phyloP scores from a whole-genome alignment of 2,888 invertebrate genomes.

The Monopis laevigella region DNA sequence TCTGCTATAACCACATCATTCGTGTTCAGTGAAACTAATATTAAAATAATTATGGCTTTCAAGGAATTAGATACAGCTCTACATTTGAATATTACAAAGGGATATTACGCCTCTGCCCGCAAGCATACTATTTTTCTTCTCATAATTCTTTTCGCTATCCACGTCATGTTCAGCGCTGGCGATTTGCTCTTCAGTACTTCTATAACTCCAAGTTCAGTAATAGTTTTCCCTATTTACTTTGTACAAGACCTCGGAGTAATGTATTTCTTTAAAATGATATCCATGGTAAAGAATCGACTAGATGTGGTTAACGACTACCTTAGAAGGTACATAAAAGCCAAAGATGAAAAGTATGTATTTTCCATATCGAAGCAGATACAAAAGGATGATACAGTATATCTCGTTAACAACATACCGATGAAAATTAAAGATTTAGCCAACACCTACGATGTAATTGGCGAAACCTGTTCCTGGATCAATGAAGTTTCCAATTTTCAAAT shows the following conservation, averaged over 20 bases:
- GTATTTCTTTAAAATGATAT: conserved; percentile 11
- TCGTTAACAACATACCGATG: conserved; percentile 6
- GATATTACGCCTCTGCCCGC: conserved; percentile 10
- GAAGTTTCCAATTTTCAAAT: conserved; percentile 17
- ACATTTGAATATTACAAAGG: neutral
- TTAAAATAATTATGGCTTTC: conserved; percentile 12
- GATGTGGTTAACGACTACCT: conserved; percentile 10
- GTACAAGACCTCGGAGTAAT: conserved; percentile 11
- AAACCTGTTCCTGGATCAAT: conserved; percentile 16
- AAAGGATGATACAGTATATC: conserved; percentile 8
- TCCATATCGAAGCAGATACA: conserved; percentile 1
- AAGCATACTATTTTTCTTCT: conserved; percentile 4
- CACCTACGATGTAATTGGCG: conserved; percentile 16
- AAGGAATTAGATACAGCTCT: conserved; percentile 10
- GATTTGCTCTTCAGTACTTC: neutral
- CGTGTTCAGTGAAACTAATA: conserved; percentile 9
- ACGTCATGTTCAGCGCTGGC: conserved; percentile 8
- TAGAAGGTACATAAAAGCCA: conserved; percentile 5
- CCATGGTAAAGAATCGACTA: conserved; percentile 9
- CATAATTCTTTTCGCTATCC: neutral
- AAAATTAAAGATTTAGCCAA: conserved; percentile 14
- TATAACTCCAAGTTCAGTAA: conserved; percentile 4
- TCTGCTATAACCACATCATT: conserved; percentile 9
- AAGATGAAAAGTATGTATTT: conserved; percentile 7
- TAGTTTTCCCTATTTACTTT: conserved; percentile 8